Percentiles rank a stretch among this genome's conserved stretches.
Conservation (phyloP, 2,888 invertebrate genomes). For the Drosophila sordidula region DNA sequence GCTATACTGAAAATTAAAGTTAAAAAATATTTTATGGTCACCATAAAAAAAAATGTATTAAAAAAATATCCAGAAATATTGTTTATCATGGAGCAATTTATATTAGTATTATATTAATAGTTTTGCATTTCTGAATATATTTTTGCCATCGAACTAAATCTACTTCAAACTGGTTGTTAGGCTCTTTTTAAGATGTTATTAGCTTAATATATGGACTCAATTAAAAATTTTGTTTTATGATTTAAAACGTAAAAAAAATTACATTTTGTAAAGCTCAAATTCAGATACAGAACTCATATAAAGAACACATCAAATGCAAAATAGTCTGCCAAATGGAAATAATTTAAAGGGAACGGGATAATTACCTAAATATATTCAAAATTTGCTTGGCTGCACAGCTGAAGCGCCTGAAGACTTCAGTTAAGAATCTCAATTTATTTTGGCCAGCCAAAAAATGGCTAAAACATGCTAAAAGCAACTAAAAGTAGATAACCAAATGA, state of each 20-base stretch:
- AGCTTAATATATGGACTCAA: no score
- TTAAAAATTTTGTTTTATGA: no score
- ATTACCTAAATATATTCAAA: not conserved
- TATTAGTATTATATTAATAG: no score
- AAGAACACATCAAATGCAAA: not conserved
- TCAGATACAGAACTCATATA: not conserved
- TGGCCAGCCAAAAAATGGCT: constrained; percentile 6
- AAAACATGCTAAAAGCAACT: constrained; percentile 63
- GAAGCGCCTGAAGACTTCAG: not conserved
- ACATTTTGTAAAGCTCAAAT: not conserved
- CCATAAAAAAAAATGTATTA: no score
- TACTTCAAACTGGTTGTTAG: no score
- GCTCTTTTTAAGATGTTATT: no score
- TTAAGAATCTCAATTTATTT: constrained; percentile 16
- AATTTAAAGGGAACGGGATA: not conserved
- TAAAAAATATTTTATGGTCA: no score
- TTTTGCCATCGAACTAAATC: no score
- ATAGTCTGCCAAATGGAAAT: not conserved
- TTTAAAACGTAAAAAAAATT: not conserved
- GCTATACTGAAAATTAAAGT: no score
- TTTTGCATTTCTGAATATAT: no score
- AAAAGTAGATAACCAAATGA: constrained; percentile 67
- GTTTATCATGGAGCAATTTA: no score
- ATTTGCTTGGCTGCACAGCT: not conserved
- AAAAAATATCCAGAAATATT: no score